Evolutionary conservation across 1,140 invertebrate genomes (phyloP).

Genomic region (Uloborus diversus): DNA sequence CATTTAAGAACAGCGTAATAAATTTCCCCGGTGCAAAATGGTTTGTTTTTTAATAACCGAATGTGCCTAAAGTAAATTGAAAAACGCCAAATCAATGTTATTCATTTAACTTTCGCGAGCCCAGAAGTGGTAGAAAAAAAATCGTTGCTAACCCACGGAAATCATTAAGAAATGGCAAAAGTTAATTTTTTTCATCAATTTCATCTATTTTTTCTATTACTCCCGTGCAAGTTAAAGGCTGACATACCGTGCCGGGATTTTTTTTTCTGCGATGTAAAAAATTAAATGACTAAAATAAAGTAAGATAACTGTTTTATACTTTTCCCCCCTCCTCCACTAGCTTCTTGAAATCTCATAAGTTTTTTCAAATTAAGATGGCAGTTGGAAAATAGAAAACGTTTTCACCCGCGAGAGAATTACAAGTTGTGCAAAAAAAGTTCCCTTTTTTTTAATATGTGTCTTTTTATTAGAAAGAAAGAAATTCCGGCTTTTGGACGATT

Average conservation of each 20-base stretch:
- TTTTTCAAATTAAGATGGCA: conserved; percentile 56
- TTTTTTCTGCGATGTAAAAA: no score
- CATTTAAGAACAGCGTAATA: conserved; percentile 38
- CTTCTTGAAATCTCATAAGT: conserved; percentile 42
- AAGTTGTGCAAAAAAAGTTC: neutral
- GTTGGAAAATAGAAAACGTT: conserved; percentile 22
- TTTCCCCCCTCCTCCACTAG: conserved; percentile 11
- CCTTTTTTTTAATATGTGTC: conserved; percentile 15
- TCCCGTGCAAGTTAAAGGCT: neutral
- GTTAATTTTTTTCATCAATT: conserved; percentile 56
- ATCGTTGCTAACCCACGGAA: conserved; percentile 31
- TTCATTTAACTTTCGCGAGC: conserved; percentile 38
- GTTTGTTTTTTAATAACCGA: conserved; percentile 52
- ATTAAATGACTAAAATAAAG: conserved; percentile 55
- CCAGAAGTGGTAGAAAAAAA: conserved; percentile 1
- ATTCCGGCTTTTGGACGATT: conserved; percentile 22
- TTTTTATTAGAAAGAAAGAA: conserved; percentile 27
- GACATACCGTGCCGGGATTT: neutral
- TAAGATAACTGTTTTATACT: conserved; percentile 53
- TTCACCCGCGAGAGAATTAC: conserved; percentile 26
- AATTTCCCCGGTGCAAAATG: conserved; percentile 2
- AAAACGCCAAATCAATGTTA: conserved; percentile 54
- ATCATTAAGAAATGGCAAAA: conserved; percentile 49
- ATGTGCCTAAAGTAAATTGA: conserved; percentile 47
- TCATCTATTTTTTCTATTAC: conserved; percentile 30